Evolutionary conservation across 2,113 vertebrate species (phyloP), one percentile per base, ranked within the genome.

Genomic region (Sitta europaea): DNA sequence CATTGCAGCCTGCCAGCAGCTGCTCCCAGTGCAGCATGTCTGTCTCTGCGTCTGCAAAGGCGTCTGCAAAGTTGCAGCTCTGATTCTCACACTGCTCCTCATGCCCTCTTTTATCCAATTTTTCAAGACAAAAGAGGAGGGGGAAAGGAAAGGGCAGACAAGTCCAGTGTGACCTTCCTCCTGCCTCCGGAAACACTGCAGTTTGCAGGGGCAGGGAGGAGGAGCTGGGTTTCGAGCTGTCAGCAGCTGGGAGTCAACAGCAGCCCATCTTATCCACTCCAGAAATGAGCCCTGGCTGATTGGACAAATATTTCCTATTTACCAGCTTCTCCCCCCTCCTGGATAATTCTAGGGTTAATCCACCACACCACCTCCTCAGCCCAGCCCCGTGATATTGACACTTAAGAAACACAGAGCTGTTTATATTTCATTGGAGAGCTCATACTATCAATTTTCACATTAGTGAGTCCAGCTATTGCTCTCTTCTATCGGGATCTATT

Each of bases 401-500:
- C 96, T 97, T 96, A 94, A 97, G 96, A 96, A 98, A 97, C 95
- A 97, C 94, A 84, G 90, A 77, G 88, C 86, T 98, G 96, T 98
- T 98, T 98, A 97, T 96, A 97, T 97, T 97, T 97, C 86, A 94
- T 95, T 97, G 92, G 96, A 96, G 95, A 97, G 96, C 94, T 97
- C 97, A 96, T 96, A 96, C 97, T 98, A 98, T 98, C 97, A 94
- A 96, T 97, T 97, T 97, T 97, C 94, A 97, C 97, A 97, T 97
- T 97, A 97, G 96, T 81, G 96, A 98, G 96, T 70, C 95, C 68
- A 92, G 95, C 93, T 95, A 97, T 93, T 96, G 85, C 95, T 95
- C 94, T 95, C 92, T 97, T 97, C 96, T 98, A 92, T 97, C 76
- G 83, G 92, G 94, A 96, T 97, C 95, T 97, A 98, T 94, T 97